Conservation (phyloP, 2,888 invertebrate species). For the Oligia strigilis region DNA sequence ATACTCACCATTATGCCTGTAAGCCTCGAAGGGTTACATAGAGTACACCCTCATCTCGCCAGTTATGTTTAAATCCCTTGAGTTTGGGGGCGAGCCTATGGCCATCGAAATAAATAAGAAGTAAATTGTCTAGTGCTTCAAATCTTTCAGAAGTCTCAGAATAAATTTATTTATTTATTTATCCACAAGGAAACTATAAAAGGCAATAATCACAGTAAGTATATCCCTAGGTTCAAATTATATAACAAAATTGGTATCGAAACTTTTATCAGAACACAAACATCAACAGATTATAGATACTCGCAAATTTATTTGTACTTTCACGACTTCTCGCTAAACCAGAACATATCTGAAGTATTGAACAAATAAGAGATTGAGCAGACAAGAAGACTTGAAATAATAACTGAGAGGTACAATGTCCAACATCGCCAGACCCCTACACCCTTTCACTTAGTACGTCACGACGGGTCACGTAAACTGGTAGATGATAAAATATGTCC, state of each 20-base stretch:
- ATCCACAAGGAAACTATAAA: too few relatives aligned
- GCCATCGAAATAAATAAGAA: not conserved
- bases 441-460: not conserved
- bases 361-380: constrained; percentile 73
- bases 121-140: not conserved
- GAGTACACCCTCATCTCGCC: not conserved
- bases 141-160: too few relatives aligned
- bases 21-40: not conserved
- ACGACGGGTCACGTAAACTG: constrained; percentile 31
- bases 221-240: too few relatives aligned
- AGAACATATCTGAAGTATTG: constrained; percentile 54
- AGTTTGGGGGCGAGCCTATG: not conserved
- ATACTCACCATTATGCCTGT: not conserved
- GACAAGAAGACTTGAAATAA: constrained; percentile 76
- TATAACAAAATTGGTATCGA: not conserved
- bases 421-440: constrained; percentile 36
- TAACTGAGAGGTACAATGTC: constrained; percentile 68
- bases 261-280: not conserved
- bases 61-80: not conserved
- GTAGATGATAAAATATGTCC: constrained; percentile 39
- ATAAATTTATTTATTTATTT: too few relatives aligned
- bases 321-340: constrained; percentile 21
- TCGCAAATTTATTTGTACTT: constrained; percentile 23
- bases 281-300: constrained; percentile 12
- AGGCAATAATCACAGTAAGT: too few relatives aligned